These are phyloP conservation scores for Cebidichthys violaceus DNA, from an alignment of 2,113 vertebrate genomes.

Conservation along the genomic window DNA sequence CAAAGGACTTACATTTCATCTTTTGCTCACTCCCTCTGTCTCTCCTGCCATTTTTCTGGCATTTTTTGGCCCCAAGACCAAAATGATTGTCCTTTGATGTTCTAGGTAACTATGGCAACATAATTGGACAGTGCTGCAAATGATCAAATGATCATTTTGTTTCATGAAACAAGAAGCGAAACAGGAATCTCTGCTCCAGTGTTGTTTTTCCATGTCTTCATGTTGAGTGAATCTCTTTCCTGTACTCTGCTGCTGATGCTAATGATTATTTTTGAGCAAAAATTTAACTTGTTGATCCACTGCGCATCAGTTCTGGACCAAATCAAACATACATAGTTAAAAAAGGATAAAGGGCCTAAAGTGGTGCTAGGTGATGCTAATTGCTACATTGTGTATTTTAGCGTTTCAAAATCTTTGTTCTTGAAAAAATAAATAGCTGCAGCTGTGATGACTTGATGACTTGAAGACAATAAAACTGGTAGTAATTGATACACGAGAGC, in stretches of 20 bases:
- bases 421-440: conserved; percentile 44
- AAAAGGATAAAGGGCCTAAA: not conserved
- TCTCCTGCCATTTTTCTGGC: conserved; percentile 28
- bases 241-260: not conserved
- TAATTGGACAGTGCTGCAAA: conserved; percentile 27
- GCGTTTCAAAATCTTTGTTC: conserved; percentile 40
- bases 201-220: not conserved
- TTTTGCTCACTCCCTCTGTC: conserved; percentile 8
- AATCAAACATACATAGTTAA: not conserved
- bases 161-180: not conserved
- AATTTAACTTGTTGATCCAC: not conserved
- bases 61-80: conserved; percentile 24
- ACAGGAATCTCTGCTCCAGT: not conserved
- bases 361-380: conserved; percentile 5
- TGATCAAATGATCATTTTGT: conserved; percentile 31
- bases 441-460: conserved; percentile 64
- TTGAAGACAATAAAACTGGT: conserved; percentile 53
- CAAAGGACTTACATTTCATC: conserved; percentile 21
- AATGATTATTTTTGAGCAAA: not conserved
- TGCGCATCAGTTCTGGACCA: not conserved
- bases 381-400: conserved; percentile 22
- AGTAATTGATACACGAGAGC: conserved; percentile 50
- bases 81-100: conserved; percentile 47
- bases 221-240: not conserved
- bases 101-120: conserved; percentile 26